phyloP scores from a whole-genome alignment of 2,797 vertebrate species.

The Galaxias olidus region DNA sequence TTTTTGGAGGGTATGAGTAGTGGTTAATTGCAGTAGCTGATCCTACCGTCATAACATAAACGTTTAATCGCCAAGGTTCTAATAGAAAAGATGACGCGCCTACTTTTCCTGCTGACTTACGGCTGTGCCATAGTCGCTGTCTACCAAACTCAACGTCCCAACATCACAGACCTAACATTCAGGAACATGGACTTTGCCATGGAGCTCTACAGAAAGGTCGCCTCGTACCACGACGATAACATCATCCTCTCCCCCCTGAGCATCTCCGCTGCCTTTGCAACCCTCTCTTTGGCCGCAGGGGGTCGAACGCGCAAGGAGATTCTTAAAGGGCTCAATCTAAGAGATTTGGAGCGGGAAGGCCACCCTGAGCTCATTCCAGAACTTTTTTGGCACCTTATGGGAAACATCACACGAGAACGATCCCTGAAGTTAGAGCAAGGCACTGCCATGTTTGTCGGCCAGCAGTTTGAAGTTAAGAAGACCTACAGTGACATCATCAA shows the following conservation, averaged over 20 bases:
- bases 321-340: slow-evolving; percentile 74
- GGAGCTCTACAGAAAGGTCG: slow-evolving; percentile 86
- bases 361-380: slow-evolving; percentile 68
- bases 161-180: slow-evolving; percentile 74
- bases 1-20: too few species aligned
- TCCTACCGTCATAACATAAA: too few species aligned
- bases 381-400: slow-evolving; percentile 79
- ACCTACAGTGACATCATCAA: slow-evolving; percentile 78
- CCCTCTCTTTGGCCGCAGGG: slow-evolving; percentile 76
- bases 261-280: slow-evolving; percentile 77
- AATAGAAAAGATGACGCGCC: slow-evolving; percentile 48
- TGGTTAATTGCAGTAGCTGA: too few species aligned
- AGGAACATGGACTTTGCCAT: slow-evolving; percentile 87
- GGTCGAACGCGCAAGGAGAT: slow-evolving; percentile 79
- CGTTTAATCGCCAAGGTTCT: neutral
- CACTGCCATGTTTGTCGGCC: slow-evolving; percentile 79
- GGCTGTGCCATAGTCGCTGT: slow-evolving; percentile 41
- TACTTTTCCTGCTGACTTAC: slow-evolving; percentile 52
- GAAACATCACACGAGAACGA: slow-evolving; percentile 75
- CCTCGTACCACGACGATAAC: slow-evolving; percentile 83
- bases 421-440: slow-evolving; percentile 75
- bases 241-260: slow-evolving; percentile 88
- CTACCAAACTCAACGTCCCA: slow-evolving; percentile 46
- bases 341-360: slow-evolving; percentile 53
- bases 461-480: slow-evolving; percentile 69